These are phyloP conservation scores for Limnephilus auricula DNA, from an alignment of 2,888 invertebrate species.

Conservation along the genomic window DNA sequence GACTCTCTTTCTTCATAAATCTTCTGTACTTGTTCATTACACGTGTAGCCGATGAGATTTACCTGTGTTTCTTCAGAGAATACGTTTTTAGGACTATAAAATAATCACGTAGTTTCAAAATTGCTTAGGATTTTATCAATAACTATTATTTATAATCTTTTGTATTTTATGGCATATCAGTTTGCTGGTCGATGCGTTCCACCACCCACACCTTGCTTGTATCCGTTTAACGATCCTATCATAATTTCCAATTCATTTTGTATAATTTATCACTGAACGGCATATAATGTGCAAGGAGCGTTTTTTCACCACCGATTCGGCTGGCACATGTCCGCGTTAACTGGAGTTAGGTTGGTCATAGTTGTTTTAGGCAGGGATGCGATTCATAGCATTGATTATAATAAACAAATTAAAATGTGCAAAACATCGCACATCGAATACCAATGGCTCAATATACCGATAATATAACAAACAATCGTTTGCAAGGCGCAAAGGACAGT, in stretches of 20 bases:
- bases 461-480: neutral
- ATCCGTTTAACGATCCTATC: neutral
- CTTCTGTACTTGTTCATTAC: too few species aligned
- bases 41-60: too few species aligned
- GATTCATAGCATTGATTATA: neutral
- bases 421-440: neutral
- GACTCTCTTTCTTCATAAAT: too few species aligned
- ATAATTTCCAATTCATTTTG: slow-evolving; percentile 2
- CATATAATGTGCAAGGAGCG: neutral
- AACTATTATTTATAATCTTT: neutral
- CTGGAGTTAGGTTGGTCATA: neutral
- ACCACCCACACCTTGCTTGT: neutral
- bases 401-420: neutral
- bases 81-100: too few species aligned
- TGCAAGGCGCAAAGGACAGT: neutral
- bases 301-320: neutral
- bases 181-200: neutral
- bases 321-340: neutral
- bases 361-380: neutral
- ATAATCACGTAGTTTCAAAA: too few species aligned
- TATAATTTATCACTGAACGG: slow-evolving; percentile 2
- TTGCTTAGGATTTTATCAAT: too few species aligned
- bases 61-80: too few species aligned
- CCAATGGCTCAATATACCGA: neutral
- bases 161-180: neutral